Evolutionary conservation across 1,140 invertebrate genomes (phyloP).

Genomic region (Nomia melanderi): DNA sequence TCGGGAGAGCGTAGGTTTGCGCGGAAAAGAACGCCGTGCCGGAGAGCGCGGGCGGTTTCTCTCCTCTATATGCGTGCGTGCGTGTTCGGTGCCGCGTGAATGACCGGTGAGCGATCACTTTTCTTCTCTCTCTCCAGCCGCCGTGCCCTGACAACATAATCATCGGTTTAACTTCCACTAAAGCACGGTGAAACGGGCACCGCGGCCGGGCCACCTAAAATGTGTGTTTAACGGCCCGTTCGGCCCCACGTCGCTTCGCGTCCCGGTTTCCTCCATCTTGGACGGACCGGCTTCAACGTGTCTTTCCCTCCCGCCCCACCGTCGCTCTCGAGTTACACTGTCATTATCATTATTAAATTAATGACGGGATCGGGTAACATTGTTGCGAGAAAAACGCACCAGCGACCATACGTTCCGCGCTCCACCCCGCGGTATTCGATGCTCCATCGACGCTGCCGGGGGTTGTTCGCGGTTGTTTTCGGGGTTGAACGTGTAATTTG

Average conservation of each 20-base stretch:
- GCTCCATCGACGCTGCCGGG: no score
- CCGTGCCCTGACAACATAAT: constrained; percentile 79
- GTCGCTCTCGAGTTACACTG: constrained; percentile 46
- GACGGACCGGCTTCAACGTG: constrained; percentile 33
- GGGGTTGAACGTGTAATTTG: no score
- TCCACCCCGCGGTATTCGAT: no score
- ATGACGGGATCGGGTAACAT: constrained; percentile 33
- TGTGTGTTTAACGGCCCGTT: constrained; percentile 76
- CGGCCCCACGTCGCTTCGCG: constrained; percentile 16
- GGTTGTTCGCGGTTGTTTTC: no score
- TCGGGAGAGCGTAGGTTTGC: constrained; percentile 31
- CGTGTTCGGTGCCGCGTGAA: constrained; percentile 22
- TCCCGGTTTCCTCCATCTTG: constrained; percentile 34
- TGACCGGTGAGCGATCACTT: constrained; percentile 77
- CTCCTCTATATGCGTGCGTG: neutral
- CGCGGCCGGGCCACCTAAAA: constrained; percentile 77
- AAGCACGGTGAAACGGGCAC: constrained; percentile 78
- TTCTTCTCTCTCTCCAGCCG: constrained; percentile 72
- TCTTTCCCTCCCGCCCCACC: constrained; percentile 4
- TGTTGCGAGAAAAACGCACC: neutral
- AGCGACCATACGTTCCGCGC: no score
- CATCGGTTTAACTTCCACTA: constrained; percentile 79
- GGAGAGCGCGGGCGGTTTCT: neutral
- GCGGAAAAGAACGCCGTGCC: constrained; percentile 4
- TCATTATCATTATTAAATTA: constrained; percentile 43